Evolutionary conservation across 2,797 vertebrate species (phyloP).

Genomic region (Nannoperca australis): DNA sequence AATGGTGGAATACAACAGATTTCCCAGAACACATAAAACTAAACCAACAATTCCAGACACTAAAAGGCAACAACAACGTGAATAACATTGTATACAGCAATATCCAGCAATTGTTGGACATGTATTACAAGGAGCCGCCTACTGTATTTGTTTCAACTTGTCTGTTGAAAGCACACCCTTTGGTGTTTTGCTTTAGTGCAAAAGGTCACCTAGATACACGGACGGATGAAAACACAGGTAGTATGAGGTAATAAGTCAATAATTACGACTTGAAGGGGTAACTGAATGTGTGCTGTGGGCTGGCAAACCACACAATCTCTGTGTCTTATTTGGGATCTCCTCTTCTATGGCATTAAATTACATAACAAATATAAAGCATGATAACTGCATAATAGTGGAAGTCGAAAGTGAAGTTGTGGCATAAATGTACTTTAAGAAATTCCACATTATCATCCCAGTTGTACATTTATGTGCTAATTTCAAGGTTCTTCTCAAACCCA

Average conservation of each 20-base stretch:
- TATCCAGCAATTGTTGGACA: slow-evolving; percentile 22
- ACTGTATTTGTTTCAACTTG: neutral
- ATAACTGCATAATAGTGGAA: neutral
- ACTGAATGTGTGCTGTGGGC: neutral
- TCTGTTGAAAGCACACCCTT: slow-evolving; percentile 2
- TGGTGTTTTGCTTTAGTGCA: neutral
- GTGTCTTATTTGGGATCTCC: neutral
- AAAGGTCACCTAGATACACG: neutral
- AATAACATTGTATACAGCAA: neutral
- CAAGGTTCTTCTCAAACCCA: neutral
- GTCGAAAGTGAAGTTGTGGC: neutral
- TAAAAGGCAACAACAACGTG: neutral
- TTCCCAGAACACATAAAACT: neutral
- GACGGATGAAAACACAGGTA: neutral
- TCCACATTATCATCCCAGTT: neutral
- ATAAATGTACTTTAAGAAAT: neutral
- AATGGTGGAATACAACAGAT: neutral
- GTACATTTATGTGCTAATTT: too few relatives aligned
- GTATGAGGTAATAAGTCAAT: too few relatives aligned
- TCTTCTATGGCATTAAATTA: neutral
- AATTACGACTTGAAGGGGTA: too few relatives aligned
- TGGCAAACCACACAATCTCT: neutral
- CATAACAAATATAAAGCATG: neutral
- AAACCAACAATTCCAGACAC: slow-evolving; percentile 4
- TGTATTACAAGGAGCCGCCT: neutral